Conservation (phyloP, 2,113 vertebrate species). For the Sitta europaea region DNA sequence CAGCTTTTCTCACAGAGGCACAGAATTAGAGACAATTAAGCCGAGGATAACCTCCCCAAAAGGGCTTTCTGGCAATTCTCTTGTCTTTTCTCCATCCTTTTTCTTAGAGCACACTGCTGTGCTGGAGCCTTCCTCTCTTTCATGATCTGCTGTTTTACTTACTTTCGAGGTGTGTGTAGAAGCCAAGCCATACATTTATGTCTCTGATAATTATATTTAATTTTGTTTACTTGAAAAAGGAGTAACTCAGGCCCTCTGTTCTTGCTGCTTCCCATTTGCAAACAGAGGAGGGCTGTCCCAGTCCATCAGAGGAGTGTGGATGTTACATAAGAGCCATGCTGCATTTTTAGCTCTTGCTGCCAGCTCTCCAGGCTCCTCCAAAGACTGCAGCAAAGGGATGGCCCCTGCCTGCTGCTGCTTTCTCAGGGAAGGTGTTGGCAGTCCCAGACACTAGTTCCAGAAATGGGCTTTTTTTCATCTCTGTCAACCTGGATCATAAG, state of each 20-base stretch:
- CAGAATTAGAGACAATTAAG: conserved; percentile 25
- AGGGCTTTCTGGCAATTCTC: not conserved
- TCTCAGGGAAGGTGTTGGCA: not conserved
- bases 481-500: not conserved
- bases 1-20: not conserved
- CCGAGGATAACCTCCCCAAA: not conserved
- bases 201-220: not conserved
- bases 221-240: not conserved
- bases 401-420: not conserved
- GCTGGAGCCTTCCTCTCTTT: not conserved
- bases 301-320: not conserved
- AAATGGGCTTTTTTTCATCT: conserved; percentile 22
- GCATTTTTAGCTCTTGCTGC: not conserved
- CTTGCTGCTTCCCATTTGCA: not conserved
- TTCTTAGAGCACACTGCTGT: not conserved
- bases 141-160: not conserved
- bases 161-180: not conserved
- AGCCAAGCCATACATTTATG: not conserved
- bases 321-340: not conserved
- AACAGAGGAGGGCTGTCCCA: not conserved
- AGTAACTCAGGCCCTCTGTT: not conserved
- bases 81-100: not conserved
- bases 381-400: not conserved
- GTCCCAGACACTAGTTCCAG: not conserved
- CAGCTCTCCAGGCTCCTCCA: not conserved